Conservation (phyloP, 1,140 invertebrate species). For the Neodiprion virginianus region DNA sequence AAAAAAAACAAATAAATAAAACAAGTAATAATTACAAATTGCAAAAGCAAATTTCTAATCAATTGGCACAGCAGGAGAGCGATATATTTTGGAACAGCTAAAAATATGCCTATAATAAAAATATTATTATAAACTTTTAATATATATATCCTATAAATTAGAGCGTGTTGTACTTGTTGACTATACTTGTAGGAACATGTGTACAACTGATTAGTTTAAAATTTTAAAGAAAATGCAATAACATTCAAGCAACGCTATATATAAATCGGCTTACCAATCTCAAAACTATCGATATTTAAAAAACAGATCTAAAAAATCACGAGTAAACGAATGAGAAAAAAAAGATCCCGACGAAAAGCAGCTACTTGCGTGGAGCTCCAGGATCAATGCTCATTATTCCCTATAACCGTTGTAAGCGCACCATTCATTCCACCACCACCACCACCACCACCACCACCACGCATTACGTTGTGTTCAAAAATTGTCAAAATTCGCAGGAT, state of each 20-base stretch:
- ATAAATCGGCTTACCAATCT: neutral
- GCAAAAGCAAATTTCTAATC: neutral
- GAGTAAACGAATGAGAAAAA: neutral
- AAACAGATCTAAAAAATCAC: no score
- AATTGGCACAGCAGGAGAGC: slow-evolving; percentile 1
- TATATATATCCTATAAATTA: no score
- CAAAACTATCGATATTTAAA: neutral
- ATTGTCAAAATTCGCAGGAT: no score
- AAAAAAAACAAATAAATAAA: slow-evolving; percentile 3
- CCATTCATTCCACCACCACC: neutral
- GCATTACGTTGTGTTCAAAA: neutral
- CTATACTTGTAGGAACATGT: neutral
- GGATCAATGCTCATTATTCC: neutral
- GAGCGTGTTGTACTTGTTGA: neutral
- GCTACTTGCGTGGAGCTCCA: neutral
- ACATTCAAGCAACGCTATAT: neutral
- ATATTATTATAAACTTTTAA: neutral
- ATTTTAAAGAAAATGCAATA: neutral
- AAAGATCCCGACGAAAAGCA: neutral
- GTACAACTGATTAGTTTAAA: neutral
- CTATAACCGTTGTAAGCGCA: neutral
- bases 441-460: neutral
- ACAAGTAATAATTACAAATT: no score
- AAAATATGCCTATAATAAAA: neutral
- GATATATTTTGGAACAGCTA: neutral